Base-by-base conservation (phyloP, 2,888 invertebrate genomes). In the Lysandra coridon region DNA sequence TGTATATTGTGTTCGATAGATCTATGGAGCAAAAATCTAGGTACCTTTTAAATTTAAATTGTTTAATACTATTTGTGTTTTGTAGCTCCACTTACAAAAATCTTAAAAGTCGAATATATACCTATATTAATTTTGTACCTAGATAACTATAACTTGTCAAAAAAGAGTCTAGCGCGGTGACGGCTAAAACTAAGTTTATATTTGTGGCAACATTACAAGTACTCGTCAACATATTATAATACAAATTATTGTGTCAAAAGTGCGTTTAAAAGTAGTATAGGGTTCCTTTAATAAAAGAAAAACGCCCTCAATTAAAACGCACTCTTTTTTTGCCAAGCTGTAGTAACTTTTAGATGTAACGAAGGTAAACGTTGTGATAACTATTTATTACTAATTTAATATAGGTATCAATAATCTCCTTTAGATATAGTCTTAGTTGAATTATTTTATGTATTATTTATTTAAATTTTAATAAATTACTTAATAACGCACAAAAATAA, bases 361-460 rank as follows among this genome's bases (percentile, higher is more conserved):
- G 75, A n/a, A 69, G 57, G 14, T 57, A 75, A 76, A 76, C 12
- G 57, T 76, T 76, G 76, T 76, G 76, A 76, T 76, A 76, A 53
- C 76, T 76, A 76, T 76, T 76, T 76, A 76, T 76, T 76, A 53
- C 49, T 75, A 75, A 75, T 75, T 75, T 75, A 30, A 75, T 44
- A 44, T 10, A 37, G 37, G 37, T 37, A 49, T 75, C 49, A 53
- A 75, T 74, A 74, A 40, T 44, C 23, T 23, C n/a, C 40, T 73
- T 49, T 30, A 49, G 12, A 14, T 7, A n/a, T 74, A 40, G 44
- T 53, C 12, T 49, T 75, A 75, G 30, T 75, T 12, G 30, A 37
- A 69, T 49, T 49, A 49, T 23, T 74, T 75, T 75, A 73, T 73
- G 73, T 75, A 14, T 69, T 37, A 69, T 69, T 69, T 69, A 69